These are phyloP conservation scores for Physella acuta DNA, from an alignment of 1,140 invertebrate genomes.

Conservation along the genomic window DNA sequence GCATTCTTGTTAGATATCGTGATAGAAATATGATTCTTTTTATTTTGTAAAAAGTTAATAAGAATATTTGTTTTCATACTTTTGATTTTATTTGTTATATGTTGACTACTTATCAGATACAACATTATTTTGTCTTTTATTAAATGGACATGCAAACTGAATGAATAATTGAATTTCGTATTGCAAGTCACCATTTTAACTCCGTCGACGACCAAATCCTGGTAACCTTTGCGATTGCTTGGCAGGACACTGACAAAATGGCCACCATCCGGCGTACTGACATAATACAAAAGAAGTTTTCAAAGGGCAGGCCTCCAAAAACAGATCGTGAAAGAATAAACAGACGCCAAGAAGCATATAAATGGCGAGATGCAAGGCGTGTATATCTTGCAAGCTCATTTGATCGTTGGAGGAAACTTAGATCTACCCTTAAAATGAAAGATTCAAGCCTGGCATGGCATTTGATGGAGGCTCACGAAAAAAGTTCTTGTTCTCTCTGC, in stretches of 20 bases:
- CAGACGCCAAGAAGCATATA: conserved; percentile 32
- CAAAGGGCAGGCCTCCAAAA: conserved; percentile 27
- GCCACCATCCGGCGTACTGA: conserved; percentile 31
- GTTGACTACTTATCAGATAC: too few relatives aligned
- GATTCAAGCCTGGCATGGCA: conserved; percentile 39
- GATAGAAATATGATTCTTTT: too few relatives aligned
- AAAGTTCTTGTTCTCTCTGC: conserved; percentile 29
- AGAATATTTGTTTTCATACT: too few relatives aligned
- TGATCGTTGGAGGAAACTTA: conserved; percentile 34
- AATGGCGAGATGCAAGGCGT: conserved; percentile 32
- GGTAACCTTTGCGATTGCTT: conserved; percentile 3
- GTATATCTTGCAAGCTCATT: conserved; percentile 34
- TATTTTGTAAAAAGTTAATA: too few relatives aligned
- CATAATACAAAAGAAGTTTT: conserved; percentile 28
- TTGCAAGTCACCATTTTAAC: too few relatives aligned
- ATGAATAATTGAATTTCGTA: too few relatives aligned
- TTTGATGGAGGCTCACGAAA: conserved; percentile 40
- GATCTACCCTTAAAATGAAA: conserved; percentile 31
- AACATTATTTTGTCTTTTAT: too few relatives aligned
- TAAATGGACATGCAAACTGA: too few relatives aligned
- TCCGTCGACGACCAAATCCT: conserved; percentile 2
- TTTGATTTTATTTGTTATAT: too few relatives aligned
- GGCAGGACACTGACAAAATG: conserved; percentile 31
- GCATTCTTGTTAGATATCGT: too few relatives aligned
- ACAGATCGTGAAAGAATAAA: conserved; percentile 31